A percentile compares a stretch with the other conserved stretches of the same genome.
Conservation (phyloP, 2,113 vertebrate genomes). For the Ceyx melanurus region DNA sequence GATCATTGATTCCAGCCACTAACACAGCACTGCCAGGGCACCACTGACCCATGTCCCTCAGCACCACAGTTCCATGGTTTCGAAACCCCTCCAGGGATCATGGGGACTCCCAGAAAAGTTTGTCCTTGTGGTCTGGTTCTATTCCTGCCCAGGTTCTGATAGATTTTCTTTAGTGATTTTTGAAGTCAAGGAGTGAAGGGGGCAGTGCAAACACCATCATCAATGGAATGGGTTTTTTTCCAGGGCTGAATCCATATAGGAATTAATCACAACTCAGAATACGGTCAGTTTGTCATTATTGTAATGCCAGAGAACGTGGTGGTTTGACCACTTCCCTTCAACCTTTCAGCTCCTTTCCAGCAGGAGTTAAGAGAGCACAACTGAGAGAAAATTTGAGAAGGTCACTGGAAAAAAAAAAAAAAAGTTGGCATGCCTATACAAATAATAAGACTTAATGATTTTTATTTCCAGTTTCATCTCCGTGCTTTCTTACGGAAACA, state of each 20-base stretch:
- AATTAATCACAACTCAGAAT: neutral
- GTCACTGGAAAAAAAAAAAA: neutral
- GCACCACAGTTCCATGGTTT: too few relatives aligned
- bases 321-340: neutral
- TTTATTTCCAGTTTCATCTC: conserved; percentile 28
- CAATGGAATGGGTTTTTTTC: neutral
- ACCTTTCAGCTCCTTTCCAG: neutral
- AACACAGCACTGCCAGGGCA: too few relatives aligned
- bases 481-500: conserved; percentile 15
- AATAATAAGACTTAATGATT: conserved; percentile 3
- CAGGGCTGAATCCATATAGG: neutral
- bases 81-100: too few relatives aligned
- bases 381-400: neutral
- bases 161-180: neutral
- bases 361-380: neutral
- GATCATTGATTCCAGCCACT: neutral
- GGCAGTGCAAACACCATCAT: fast-evolving
- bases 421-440: neutral
- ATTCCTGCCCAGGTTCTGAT: neutral
- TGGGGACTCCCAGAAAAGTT: too few relatives aligned
- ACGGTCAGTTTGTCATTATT: neutral
- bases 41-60: too few relatives aligned
- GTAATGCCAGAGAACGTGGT: neutral
- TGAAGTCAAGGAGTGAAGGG: neutral
- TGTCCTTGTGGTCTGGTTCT: too few relatives aligned